Evolutionary conservation across 2,797 vertebrate species (phyloP).

Genomic region (Mus minutoides): DNA sequence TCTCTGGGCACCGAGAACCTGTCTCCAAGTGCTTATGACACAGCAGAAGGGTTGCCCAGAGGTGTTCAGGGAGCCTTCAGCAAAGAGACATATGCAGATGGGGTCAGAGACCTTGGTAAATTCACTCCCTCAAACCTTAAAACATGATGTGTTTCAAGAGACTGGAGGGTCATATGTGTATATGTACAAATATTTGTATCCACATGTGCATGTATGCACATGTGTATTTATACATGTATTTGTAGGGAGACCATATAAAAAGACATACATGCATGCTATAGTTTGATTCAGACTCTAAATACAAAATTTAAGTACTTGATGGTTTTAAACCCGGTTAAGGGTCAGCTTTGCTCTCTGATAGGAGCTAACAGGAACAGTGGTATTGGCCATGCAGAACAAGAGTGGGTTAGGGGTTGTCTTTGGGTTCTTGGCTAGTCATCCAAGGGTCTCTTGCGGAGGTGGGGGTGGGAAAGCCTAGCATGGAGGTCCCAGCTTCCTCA

Average conservation of each 20-base stretch:
- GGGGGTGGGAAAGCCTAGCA: rapidly evolving
- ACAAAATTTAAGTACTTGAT: neutral
- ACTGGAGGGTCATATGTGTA: neutral
- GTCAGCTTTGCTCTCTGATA: neutral
- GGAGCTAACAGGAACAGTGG: rapidly evolving
- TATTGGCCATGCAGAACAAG: rapidly evolving
- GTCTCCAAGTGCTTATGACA: rapidly evolving
- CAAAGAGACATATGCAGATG: neutral
- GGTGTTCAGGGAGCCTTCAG: rapidly evolving
- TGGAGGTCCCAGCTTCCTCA: neutral
- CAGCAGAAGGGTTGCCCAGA: neutral
- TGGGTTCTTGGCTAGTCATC: neutral
- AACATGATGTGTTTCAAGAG: neutral
- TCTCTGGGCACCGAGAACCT: neutral
- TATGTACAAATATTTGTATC: neutral
- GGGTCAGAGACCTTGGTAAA: rapidly evolving
- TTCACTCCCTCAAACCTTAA: too few species aligned
- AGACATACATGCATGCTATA: rapidly evolving
- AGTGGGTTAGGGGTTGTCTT: neutral
- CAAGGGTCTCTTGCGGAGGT: neutral
- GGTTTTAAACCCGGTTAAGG: neutral
- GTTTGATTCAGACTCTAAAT: neutral
- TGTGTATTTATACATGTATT: neutral
- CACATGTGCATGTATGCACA: rapidly evolving
- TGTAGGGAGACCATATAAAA: neutral